Percentiles rank a stretch among this genome's conserved stretches.
These are phyloP conservation scores for Macrosteles quadrilineatus DNA, from an alignment of 1,140 invertebrate genomes.

Conservation along the genomic window DNA sequence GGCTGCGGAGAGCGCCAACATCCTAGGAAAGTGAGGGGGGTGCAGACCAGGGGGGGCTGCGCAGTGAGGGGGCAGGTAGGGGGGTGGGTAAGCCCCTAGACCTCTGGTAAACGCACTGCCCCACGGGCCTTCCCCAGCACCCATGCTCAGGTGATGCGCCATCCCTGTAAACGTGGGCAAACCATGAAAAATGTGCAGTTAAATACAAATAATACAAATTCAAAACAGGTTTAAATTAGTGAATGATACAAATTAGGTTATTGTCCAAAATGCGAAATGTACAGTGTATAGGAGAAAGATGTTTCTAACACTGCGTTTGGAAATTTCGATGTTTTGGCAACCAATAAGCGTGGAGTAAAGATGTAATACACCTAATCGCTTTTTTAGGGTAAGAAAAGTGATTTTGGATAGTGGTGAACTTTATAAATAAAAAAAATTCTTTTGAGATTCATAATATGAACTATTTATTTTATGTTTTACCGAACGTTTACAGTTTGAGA, in stretches of 20 bases:
- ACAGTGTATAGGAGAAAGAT: no score
- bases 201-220: background rate
- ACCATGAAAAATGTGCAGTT: conserved; percentile 2
- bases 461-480: no score
- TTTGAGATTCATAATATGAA: no score
- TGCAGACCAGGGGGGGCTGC: conserved; percentile 36
- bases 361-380: no score
- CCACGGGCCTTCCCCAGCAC: conserved; percentile 33
- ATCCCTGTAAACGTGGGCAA: conserved; percentile 35
- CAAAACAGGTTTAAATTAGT: background rate
- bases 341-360: no score
- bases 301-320: no score
- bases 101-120: conserved; percentile 32
- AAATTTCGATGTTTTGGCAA: no score
- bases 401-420: no score
- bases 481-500: no score
- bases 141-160: conserved; percentile 37
- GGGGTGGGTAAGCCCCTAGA: conserved; percentile 36
- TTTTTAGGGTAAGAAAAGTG: no score
- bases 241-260: conserved; percentile 9
- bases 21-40: conserved; percentile 34
- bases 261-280: no score
- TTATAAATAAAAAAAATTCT: no score
- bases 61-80: conserved; percentile 33
- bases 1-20: conserved; percentile 33